These are phyloP conservation scores for Nasua narica DNA, from an alignment of 2,797 vertebrate species.

Conservation along the genomic window DNA sequence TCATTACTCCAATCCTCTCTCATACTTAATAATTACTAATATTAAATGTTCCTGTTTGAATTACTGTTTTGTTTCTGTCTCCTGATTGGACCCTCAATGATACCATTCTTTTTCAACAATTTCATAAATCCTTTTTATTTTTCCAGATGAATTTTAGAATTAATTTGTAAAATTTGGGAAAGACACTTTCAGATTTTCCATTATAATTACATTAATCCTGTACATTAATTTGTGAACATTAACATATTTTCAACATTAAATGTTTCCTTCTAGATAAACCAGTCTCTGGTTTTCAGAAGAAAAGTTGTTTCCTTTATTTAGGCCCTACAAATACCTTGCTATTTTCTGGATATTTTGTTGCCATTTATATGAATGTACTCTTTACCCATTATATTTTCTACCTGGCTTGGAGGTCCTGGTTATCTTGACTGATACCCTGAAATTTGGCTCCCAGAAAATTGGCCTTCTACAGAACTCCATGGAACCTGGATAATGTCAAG, in stretches of 20 bases:
- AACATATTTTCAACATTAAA: not conserved
- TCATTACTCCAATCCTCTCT: not conserved
- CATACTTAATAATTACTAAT: not conserved
- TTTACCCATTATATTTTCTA: conserved; percentile 6
- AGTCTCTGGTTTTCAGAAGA: not conserved
- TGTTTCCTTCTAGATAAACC: not conserved
- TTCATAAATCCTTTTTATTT: not conserved
- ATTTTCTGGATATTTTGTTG: not conserved
- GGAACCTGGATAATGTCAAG: not conserved
- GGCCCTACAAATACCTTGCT: not conserved
- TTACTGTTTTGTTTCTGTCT: not conserved
- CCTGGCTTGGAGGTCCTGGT: not conserved
- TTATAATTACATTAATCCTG: not conserved
- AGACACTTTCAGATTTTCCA: not conserved
- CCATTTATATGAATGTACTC: not conserved
- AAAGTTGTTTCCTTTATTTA: not conserved
- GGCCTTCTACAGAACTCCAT: not conserved
- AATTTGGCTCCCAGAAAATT: not conserved
- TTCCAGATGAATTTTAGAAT: conserved; percentile 23
- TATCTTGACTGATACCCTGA: not conserved
- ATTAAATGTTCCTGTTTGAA: not conserved
- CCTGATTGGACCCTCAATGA: not conserved
- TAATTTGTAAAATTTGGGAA: not conserved
- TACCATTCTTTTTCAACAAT: not conserved
- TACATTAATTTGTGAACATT: not conserved